Evolutionary conservation across 2,113 vertebrate species (phyloP), one percentile per base, ranked within the genome.

Genomic region (Vireo altiloquus): DNA sequence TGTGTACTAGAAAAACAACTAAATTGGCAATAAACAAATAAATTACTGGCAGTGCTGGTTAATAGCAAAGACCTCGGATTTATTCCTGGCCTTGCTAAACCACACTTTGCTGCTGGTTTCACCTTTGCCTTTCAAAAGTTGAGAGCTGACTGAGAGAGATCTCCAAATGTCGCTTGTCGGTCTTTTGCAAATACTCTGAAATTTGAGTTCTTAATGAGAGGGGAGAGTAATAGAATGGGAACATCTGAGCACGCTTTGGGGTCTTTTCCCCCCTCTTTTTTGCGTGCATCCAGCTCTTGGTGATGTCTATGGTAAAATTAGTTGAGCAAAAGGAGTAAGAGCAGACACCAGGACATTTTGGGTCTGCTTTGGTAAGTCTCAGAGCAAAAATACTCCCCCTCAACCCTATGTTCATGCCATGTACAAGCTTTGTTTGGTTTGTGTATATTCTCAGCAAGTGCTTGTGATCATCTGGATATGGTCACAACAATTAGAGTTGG

Each of bases 401-500:
- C 42, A 35, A 13, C 65, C 9, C n/a, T 11, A 5, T 2, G 10
- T 61, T 77, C 23, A 66, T 60, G 60, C 57, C 59, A 21, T 33
- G 7, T 28, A 31, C 25, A 79, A 56, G 37, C 18, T 74, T 69
- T 49, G 10, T 76, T 74, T 21, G 47, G 16, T 65, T 42, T 80
- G 10, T 81, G 9, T 63, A 21, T 31, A 28, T 77, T 57, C 74
- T 72, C 78, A 57, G 53, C 28, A 87, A 90, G 69, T 69, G 49
- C 42, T 75, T 83, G 78, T 3, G 4, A 54, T 42, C 52, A 27
- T 59, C 27, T 82, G 82, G 70, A 33, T 70, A 92, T 49, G 83
- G 91, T 96, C 91, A 82, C 89, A 96, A 92, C 14, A 60, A 93
- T 42, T 91, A 96, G 97, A 96, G 97, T 99, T 98, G 98, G 96